These are phyloP conservation scores for Murina feae DNA, from an alignment of 2,113 vertebrate genomes.

Conservation along the genomic window DNA sequence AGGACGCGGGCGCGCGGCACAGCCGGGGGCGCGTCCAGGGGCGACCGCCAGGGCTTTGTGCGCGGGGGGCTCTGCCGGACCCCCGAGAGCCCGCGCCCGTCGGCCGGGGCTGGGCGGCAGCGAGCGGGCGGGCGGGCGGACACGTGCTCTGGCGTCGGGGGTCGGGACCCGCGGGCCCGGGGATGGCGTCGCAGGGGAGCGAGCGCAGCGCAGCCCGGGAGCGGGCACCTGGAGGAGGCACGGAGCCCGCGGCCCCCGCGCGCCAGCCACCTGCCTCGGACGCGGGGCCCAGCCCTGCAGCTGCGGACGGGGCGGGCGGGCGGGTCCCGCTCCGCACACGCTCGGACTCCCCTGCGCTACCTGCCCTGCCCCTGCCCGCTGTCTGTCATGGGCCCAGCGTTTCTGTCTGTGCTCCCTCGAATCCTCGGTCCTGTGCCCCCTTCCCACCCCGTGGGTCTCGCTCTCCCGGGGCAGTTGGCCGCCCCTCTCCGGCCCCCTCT, in stretches of 20 bases:
- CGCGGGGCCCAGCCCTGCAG: rapidly evolving
- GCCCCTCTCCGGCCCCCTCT: not conserved
- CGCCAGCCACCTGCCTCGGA: constrained; percentile 44
- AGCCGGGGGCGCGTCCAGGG: not conserved
- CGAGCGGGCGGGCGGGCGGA: not conserved
- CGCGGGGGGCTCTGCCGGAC: not conserved
- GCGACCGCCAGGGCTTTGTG: constrained; percentile 29
- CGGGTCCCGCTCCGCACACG: rapidly evolving
- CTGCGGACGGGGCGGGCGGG: not conserved
- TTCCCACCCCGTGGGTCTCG: rapidly evolving
- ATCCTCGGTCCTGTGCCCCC: not conserved
- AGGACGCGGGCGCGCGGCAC: not conserved
- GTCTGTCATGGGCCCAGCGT: not conserved
- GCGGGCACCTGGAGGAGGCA: not conserved
- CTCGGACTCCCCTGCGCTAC: rapidly evolving
- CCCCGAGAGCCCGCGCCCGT: not conserved
- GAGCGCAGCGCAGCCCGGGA: not conserved
- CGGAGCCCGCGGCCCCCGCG: not conserved
- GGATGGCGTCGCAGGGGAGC: not conserved
- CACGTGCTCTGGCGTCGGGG: constrained; percentile 31
- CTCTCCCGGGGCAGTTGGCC: not conserved
- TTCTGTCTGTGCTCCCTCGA: not conserved
- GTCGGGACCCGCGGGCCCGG: not conserved
- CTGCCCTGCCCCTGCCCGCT: rapidly evolving
- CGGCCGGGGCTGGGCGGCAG: not conserved